Evolutionary conservation across 2,113 vertebrate genomes (phyloP), one percentile per base, ranked within the genome.

Genomic region (Prunella fulvescens): DNA sequence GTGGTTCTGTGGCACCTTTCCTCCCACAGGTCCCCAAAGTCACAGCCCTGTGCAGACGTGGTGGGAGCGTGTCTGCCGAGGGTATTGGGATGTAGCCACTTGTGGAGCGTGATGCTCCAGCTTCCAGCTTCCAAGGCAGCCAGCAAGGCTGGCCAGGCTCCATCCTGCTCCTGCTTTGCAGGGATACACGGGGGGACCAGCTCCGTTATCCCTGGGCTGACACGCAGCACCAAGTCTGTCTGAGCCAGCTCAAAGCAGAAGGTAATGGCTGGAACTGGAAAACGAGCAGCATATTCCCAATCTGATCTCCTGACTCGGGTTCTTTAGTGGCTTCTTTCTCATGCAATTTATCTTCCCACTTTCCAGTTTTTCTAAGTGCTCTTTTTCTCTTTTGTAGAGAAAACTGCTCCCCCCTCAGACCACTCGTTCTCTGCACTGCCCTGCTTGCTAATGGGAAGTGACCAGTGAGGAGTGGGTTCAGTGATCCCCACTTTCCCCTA

Each of bases 131-230:
- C 66, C 9, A 9, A 33, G 44, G 71, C 44, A 56, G 56, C 1
- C 10, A 73, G 56, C 5, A 16, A 42, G 8, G 29, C 70, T 28
- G 26, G 35, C 39, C 6, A 0, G 80, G 67, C 37, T 86, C 37
- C n/a, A 29, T 71, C 69, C 72, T n/a, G 47, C 78, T 61, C 65
- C 78, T 16, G 25, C 62, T 26, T 25, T 64, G 22, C 58, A 14
- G 35, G 35, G 53, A 29, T 4, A 9, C 48, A 14, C 0, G 0
- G 10, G 2, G 10, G 80, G 71, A 76, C 56, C 1, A 0, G n/a
- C 56, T 66, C 65, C 0, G 13, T 24, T 24, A 19, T 19, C 19
- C 0, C 35, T 1, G 5, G 18, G 45, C 66, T 83, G 58, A 45
- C n/a, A 20, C 1, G 1, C 65, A 44, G 69, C 74, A 53, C 53